phyloP scores from a whole-genome alignment of 2,888 invertebrate species.

The Dioctria rufipes region DNA sequence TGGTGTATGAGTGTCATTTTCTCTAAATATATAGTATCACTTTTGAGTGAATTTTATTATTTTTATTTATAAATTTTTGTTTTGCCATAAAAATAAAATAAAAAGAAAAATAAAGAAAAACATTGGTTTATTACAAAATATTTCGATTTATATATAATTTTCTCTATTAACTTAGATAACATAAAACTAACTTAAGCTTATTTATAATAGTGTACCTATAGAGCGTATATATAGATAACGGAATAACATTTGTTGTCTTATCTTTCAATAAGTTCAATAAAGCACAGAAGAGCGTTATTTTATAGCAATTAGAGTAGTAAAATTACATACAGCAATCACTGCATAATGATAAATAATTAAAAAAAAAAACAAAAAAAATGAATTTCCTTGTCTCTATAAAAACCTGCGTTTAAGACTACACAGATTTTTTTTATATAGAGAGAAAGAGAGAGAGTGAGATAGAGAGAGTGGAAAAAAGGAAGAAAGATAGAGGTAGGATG shows the following conservation, averaged over 20 bases:
- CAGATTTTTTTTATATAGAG: too few relatives aligned
- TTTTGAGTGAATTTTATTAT: too few relatives aligned
- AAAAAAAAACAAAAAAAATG: too few relatives aligned
- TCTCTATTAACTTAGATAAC: conserved; percentile 29
- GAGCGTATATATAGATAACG: conserved; percentile 24
- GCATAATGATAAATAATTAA: conserved; percentile 39
- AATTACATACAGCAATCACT: conserved; percentile 47
- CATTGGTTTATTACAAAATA: conserved; percentile 25
- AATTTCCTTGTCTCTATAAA: too few relatives aligned
- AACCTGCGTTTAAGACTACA: too few relatives aligned
- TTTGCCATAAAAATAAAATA: neutral
- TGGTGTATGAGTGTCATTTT: too few relatives aligned
- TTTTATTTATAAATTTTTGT: too few relatives aligned
- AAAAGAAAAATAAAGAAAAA: conserved; percentile 33
- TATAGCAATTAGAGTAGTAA: conserved; percentile 29
- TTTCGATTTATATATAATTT: conserved; percentile 7
- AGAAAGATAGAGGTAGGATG: too few relatives aligned
- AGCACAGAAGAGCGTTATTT: conserved; percentile 30
- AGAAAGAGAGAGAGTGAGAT: too few relatives aligned
- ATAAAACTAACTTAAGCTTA: conserved; percentile 30
- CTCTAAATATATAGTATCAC: too few relatives aligned
- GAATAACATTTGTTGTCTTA: conserved; percentile 41
- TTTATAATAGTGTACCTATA: neutral
- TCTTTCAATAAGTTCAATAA: conserved; percentile 35
- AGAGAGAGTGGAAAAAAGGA: too few relatives aligned